Base-by-base conservation (phyloP, 2,888 invertebrate species). In the Drosophila mayaguana region DNA sequence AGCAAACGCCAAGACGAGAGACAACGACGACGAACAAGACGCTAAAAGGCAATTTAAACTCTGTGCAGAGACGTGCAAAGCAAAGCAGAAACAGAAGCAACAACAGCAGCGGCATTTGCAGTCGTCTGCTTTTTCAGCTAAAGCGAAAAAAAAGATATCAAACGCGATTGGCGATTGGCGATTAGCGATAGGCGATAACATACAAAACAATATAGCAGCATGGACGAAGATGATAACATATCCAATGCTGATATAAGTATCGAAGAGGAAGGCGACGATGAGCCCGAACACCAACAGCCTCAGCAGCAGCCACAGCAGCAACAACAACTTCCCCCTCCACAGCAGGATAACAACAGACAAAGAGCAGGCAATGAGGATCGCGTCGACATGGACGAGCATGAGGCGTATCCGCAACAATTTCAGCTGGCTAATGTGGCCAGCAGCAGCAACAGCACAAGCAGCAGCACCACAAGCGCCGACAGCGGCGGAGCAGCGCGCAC, bases 221-320 rank as follows among this genome's bases (percentile, higher is more conserved):
- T 91, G 91, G 91, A 91, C 81, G 91, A 91, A 77, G 92, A 91
- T 87, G 91, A 91, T 72, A 91, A 91, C 81, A 72, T 85, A 75
- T 88, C 84, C 53, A 89, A 84, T 74, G 84, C 81, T 56, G 86
- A 91, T 73, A 81, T 83, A 75, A 89, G 86, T 83, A 80, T 81
- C 62, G 88, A 90, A 67, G 91, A 83, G 7, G 86, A 83, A 16
- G 88, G 69, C 9, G 80, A 75, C 16, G 82, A 83, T 8, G 55
- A 66, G 3, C 70, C 73, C 14, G 74, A 54, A 16, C 48, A 54
- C 14, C 48, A 51, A 38, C 67, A 55, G 16, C 40, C 45, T 7
- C 45, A 46, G 9, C 45, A 45, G 9, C 43, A 43, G 5, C 36
- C 14, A 12, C 12, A 18, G 14, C 53, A 56, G 22, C 51, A 54